Base-by-base conservation (phyloP, 2,888 invertebrate genomes). In the Trichacis sp. region DNA sequence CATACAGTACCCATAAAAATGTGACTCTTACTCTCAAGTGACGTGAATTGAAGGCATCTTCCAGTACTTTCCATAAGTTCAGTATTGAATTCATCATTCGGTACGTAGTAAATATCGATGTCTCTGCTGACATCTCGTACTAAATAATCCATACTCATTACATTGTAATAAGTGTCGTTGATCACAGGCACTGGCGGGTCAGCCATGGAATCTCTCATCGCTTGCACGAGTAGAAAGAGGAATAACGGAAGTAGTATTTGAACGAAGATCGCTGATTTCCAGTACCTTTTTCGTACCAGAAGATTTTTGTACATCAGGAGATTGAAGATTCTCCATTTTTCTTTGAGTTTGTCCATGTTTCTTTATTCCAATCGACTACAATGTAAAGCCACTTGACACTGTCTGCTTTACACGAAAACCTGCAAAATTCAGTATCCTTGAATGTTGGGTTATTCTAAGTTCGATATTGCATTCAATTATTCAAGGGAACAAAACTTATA, bases 261-360 rank as follows among this genome's bases (percentile, higher is more conserved):
- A 6, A 79, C 56, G n/a, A 83, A 74, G 19, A 83, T 11, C 4
- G 69, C 75, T 30, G 70, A 55, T 45, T 77, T 74, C 81, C 82
- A 83, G 45, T 83, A 77, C 14, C 79, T 77, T 33, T 71, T 77
- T 12, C 84, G 75, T 5, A 82, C 76, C n/a, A 80, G 53, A n/a
- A 71, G 70, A 56, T 83, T 80, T 67, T 84, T 84, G 59, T 74
- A 71, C 47, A 84, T 58, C n/a, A 84, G 64, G 8, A 84, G 70
- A 12, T 68, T 50, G 40, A 81, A 78, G n/a, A 76, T 73, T 58
- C 73, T 73, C 61, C 61, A 68, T 60, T 54, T 66, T 59, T 59
- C 45, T 46, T 59, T 62, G 14, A 62, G 40, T 17, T 58, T 55
- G 1, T 59, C 30, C 68, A 68, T 68, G 9, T 52, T 56, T 17